Percentiles rank a stretch among this genome's conserved stretches.
phyloP scores from a whole-genome alignment of 1,140 invertebrate genomes.

The Drosophila cardini region DNA sequence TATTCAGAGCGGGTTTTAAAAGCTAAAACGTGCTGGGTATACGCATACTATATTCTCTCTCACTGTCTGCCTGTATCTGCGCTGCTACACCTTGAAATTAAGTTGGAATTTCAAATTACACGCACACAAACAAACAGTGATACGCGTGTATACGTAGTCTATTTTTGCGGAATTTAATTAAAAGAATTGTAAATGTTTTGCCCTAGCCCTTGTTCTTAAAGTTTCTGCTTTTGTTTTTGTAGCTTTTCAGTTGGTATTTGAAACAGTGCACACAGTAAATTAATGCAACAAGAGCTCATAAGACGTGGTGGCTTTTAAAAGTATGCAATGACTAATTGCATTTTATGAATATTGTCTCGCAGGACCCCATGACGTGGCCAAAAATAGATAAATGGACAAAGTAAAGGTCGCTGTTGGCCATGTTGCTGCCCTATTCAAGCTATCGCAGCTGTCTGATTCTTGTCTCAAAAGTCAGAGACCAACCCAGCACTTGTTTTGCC shows the following conservation, averaged over 20 bases:
- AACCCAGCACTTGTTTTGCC: conserved; percentile 49
- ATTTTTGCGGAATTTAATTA: conserved; percentile 79
- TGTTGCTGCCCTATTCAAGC: conserved; percentile 20
- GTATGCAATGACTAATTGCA: conserved; percentile 69
- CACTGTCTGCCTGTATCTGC: not conserved
- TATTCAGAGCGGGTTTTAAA: conserved; percentile 66
- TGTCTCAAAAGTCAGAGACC: conserved; percentile 51
- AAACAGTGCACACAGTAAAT: conserved; percentile 43
- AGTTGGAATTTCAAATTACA: conserved; percentile 78
- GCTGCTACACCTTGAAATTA: conserved; percentile 61
- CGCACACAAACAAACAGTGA: conserved; percentile 30
- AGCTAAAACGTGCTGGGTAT: conserved; percentile 75
- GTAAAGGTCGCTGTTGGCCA: conserved; percentile 24
- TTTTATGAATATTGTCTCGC: conserved; percentile 74
- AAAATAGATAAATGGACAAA: conserved; percentile 61
- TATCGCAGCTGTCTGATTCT: conserved; percentile 24
- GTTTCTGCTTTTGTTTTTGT: conserved; percentile 15
- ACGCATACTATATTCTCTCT: conserved; percentile 16
- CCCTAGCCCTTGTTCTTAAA: conserved; percentile 23
- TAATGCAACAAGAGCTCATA: conserved; percentile 43
- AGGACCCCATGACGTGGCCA: conserved; percentile 45
- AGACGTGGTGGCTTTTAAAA: conserved; percentile 11
- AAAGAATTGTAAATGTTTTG: conserved; percentile 76
- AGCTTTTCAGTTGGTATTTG: conserved; percentile 31
- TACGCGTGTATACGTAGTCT: conserved; percentile 51